Evolutionary conservation across 2,888 invertebrate species (phyloP).

Genomic region (Drosophila ochracea): DNA sequence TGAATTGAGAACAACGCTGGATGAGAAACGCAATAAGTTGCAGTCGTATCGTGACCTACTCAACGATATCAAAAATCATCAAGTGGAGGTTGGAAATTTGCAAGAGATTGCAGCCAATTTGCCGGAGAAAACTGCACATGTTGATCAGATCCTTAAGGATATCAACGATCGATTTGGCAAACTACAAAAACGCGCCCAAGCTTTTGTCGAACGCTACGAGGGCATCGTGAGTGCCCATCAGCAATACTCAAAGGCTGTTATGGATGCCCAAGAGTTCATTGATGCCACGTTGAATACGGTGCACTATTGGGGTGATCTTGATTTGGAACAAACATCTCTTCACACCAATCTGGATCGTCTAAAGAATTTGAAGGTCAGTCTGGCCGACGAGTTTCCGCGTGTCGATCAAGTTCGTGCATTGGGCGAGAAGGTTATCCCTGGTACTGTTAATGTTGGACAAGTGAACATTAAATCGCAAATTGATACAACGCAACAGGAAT

Average conservation of each 20-base stretch:
- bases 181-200: slow-evolving; percentile 89
- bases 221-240: slow-evolving; percentile 95
- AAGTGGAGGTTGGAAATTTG: slow-evolving; percentile 93
- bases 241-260: slow-evolving; percentile 93
- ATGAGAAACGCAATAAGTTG: slow-evolving; percentile 95
- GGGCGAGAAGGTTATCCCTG: slow-evolving; percentile 96
- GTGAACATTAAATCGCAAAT: slow-evolving; percentile 94
- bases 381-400: slow-evolving; percentile 94
- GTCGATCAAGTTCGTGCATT: slow-evolving; percentile 92
- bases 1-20: slow-evolving; percentile 93
- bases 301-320: slow-evolving; percentile 92
- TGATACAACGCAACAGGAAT: slow-evolving; percentile 95
- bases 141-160: slow-evolving; percentile 89
- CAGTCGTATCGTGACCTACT: slow-evolving; percentile 93
- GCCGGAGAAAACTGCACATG: slow-evolving; percentile 91
- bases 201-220: slow-evolving; percentile 94
- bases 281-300: slow-evolving; percentile 93
- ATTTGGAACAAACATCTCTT: slow-evolving; percentile 92
- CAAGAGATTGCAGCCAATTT: slow-evolving; percentile 92
- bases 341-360: slow-evolving; percentile 94
- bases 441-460: slow-evolving; percentile 93
- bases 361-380: slow-evolving; percentile 90
- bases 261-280: slow-evolving; percentile 94
- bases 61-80: slow-evolving; percentile 93
- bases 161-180: slow-evolving; percentile 91